Percentiles rank a stretch among this genome's conserved stretches.
Conservation (phyloP, 1,140 invertebrate species). For the Drosophila rufa region DNA sequence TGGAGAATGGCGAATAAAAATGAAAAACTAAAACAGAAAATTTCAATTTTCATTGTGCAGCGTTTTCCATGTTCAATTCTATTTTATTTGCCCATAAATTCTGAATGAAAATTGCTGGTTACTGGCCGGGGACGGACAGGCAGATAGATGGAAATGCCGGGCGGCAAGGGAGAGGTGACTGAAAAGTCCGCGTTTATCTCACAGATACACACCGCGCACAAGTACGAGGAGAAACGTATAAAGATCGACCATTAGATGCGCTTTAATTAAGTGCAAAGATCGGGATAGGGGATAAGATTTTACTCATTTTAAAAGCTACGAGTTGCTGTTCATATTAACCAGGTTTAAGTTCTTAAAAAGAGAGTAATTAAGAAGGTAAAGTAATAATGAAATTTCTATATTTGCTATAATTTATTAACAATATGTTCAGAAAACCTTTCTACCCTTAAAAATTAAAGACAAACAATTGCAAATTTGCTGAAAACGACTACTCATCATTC, state of each 20-base stretch:
- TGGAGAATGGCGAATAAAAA: constrained; percentile 26
- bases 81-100: constrained; percentile 75
- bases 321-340: neutral
- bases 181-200: constrained; percentile 66
- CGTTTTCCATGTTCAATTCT: constrained; percentile 73
- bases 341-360: too few species aligned
- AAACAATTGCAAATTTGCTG: constrained; percentile 7
- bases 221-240: neutral
- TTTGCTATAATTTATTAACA: neutral
- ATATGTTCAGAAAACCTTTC: neutral
- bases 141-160: constrained; percentile 13
- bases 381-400: neutral
- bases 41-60: constrained; percentile 72
- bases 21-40: constrained; percentile 33
- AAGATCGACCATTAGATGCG: constrained; percentile 40
- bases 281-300: neutral
- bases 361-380: neutral
- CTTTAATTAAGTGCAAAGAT: constrained; percentile 27
- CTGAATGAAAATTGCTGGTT: constrained; percentile 78
- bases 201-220: constrained; percentile 52
- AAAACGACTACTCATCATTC: neutral
- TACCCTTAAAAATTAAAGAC: neutral
- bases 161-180: neutral
- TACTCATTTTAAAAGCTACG: too few species aligned
- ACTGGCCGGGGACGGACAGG: constrained; percentile 26